Percentiles rank a stretch among this genome's conserved stretches.
Conservation (phyloP, 2,888 invertebrate genomes). For the Himalopsyche kuldschensis region DNA sequence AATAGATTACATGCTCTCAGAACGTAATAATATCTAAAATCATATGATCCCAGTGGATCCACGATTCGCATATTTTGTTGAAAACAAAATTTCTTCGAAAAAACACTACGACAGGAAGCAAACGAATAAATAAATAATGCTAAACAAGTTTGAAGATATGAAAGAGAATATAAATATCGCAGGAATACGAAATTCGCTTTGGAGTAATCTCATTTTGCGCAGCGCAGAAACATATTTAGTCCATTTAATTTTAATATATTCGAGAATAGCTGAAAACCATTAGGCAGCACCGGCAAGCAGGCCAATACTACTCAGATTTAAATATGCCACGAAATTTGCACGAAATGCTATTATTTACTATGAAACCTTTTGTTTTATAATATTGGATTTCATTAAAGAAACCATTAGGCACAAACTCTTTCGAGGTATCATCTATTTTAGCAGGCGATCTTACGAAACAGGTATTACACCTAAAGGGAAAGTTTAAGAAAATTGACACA, state of each 20-base stretch:
- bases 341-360: neutral
- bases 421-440: too few species aligned
- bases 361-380: too few species aligned
- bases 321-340: neutral
- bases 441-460: too few species aligned
- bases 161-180: neutral
- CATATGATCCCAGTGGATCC: too few species aligned
- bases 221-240: neutral
- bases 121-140: neutral
- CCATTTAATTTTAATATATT: neutral
- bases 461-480: too few species aligned
- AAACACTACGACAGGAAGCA: neutral
- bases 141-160: neutral
- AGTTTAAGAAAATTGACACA: too few species aligned
- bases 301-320: neutral
- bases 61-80: too few species aligned
- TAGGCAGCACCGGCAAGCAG: neutral
- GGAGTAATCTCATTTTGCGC: neutral
- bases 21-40: too few species aligned
- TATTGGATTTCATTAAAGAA: too few species aligned
- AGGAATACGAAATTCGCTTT: neutral
- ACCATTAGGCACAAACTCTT: too few species aligned
- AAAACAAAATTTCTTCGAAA: too few species aligned
- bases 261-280: neutral
- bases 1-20: too few species aligned